Base-by-base conservation (phyloP, 2,888 invertebrate genomes). In the Helobdella robusta region DNA sequence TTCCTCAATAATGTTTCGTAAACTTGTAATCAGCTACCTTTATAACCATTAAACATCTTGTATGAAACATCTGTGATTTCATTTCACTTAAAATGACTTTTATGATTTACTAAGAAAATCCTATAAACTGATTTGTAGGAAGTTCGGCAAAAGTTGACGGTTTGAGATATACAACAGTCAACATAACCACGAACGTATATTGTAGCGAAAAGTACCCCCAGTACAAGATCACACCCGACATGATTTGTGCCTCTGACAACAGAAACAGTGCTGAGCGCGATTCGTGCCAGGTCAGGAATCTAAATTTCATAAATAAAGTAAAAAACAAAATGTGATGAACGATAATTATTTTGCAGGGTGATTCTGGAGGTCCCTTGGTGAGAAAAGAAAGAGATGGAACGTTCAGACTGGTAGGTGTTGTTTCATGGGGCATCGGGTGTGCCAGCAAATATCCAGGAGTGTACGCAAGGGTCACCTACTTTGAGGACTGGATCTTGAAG, bases 271-370 rank as follows among this genome's bases (percentile, higher is more conserved):
- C 28, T 25, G 52, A 66, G 8, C 30, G 61, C 28, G 61, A 66
- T n/a, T 30, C 61, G 20, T 66, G 65, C 32, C 65, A 65, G 65
- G 65, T 65, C n/a, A n/a, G n/a, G n/a, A n/a, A n/a, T 11, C 11
- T 8, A 11, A 52, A 18, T 8, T 23, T 44, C 44, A 18, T 18
- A 44, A 11, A 44, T 11, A 44, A 15, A 18, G 44, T 15, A 18
- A 18, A 44, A 18, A 18, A 44, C 18, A 44, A n/a, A n/a, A n/a
- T n/a, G n/a, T n/a, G n/a, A n/a, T n/a, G n/a, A n/a, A n/a, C n/a
- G n/a, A n/a, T n/a, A n/a, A n/a, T n/a, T n/a, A n/a, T n/a, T n/a
- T 30, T 28, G 8, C 68, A 69, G 69, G 69, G 69, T 56, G 69
- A 69, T 44, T 66, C 66, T 25, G 69, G 69, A 8, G 69, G 69